Conservation (phyloP, 2,797 vertebrate species). For the Chiloscyllium punctatum region DNA sequence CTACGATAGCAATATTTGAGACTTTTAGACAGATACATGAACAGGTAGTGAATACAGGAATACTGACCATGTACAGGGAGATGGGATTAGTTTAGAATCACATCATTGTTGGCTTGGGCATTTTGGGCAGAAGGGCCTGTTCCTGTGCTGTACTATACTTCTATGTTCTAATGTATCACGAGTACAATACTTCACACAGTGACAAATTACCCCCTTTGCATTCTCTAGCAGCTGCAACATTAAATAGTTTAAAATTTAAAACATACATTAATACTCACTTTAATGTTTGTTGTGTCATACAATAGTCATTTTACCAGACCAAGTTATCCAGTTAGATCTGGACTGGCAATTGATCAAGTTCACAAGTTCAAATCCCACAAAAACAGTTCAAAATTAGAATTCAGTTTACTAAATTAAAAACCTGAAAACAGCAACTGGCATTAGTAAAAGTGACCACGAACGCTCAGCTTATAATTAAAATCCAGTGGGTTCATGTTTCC, state of each 20-base stretch:
- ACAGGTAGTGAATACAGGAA: too few relatives aligned
- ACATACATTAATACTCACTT: neutral
- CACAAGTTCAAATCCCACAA: neutral
- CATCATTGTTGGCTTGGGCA: too few relatives aligned
- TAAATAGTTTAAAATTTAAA: neutral
- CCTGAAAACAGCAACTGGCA: neutral
- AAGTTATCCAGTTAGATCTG: neutral
- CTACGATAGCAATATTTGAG: too few relatives aligned
- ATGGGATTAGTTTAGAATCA: too few relatives aligned
- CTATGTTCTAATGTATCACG: too few relatives aligned
- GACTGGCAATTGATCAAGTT: neutral
- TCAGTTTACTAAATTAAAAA: neutral
- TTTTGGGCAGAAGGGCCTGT: too few relatives aligned
- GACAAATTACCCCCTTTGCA: neutral
- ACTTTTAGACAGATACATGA: too few relatives aligned
- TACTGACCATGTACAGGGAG: too few relatives aligned
- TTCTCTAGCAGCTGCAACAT: neutral
- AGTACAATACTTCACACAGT: neutral
- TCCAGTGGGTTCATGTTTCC: neutral
- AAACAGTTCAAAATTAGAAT: neutral
- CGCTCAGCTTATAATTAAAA: neutral
- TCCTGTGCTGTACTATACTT: too few relatives aligned
- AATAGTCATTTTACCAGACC: neutral
- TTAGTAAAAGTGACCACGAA: neutral
- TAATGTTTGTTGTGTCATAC: neutral